phyloP scores from a whole-genome alignment of 2,888 invertebrate species.

The Athrips mouffetella region DNA sequence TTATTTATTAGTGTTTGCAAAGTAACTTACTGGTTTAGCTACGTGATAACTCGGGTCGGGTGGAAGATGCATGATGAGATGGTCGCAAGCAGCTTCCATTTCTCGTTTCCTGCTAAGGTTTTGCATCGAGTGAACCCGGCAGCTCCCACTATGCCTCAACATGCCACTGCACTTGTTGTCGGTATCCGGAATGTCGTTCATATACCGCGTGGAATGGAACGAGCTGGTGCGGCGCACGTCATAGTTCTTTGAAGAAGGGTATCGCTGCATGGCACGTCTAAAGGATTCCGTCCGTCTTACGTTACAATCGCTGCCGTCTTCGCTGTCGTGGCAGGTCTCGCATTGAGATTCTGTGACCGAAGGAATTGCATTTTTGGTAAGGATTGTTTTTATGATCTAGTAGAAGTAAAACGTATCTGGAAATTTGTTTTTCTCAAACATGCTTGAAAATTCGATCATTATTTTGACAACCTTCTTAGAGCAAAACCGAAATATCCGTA shows the following conservation, averaged over 20 bases:
- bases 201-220: constrained; percentile 62
- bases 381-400: no score
- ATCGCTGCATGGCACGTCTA: constrained; percentile 51
- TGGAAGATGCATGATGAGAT: constrained; percentile 62
- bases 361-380: no score
- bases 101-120: constrained; percentile 62
- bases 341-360: constrained; percentile 59
- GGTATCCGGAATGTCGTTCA: constrained; percentile 47
- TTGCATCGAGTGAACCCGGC: constrained; percentile 66
- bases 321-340: constrained; percentile 67
- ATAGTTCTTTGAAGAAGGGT: constrained; percentile 49
- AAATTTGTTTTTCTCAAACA: no score
- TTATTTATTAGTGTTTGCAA: no score
- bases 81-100: constrained; percentile 62
- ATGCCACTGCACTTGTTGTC: constrained; percentile 43
- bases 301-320: constrained; percentile 68
- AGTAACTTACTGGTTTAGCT: constrained; percentile 55
- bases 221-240: constrained; percentile 63
- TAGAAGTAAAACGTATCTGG: no score
- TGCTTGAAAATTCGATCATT: no score
- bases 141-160: constrained; percentile 44
- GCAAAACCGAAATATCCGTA: no score
- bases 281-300: constrained; percentile 65
- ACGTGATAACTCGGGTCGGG: constrained; percentile 59
- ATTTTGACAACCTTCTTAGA: no score